A percentile compares a stretch with the other conserved stretches of the same genome.
Conservation (phyloP, 2,113 vertebrate genomes). For the Apus apus region DNA sequence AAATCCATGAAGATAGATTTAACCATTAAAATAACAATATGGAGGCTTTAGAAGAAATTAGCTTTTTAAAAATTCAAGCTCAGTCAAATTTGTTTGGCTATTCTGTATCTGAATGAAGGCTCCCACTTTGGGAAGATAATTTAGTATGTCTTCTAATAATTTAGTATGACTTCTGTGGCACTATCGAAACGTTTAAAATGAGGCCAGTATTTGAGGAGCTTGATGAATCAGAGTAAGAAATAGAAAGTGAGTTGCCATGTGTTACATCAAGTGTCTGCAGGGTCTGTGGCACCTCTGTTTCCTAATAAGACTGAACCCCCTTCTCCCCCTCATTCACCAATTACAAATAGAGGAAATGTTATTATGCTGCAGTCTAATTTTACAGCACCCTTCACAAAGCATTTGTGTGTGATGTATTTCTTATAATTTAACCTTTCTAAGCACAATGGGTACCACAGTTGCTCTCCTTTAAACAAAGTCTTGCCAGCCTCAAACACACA, state of each 20-base stretch:
- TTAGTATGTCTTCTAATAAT: not conserved
- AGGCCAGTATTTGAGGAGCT: not conserved
- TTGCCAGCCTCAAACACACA: constrained; percentile 25
- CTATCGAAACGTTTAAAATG: not conserved
- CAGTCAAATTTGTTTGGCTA: not conserved
- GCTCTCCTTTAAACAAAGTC: not conserved
- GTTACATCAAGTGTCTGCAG: not conserved
- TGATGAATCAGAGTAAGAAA: not conserved
- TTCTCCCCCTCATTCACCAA: not conserved
- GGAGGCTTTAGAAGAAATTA: not conserved
- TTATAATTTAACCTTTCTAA: constrained; percentile 18
- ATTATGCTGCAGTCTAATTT: constrained; percentile 7
- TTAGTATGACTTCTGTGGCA: not conserved
- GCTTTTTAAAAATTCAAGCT: not conserved
- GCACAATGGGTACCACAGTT: not conserved
- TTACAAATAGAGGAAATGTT: not conserved
- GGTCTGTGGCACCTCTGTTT: not conserved
- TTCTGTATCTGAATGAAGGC: not conserved
- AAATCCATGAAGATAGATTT: not conserved
- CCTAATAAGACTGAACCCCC: not conserved
- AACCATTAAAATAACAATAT: not conserved
- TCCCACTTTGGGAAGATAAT: not conserved
- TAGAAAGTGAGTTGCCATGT: not conserved
- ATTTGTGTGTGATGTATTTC: not conserved
- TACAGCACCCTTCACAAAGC: constrained; percentile 20